Evolutionary conservation across 2,888 invertebrate species (phyloP).

Genomic region (Sinohyriopsis cumingii): DNA sequence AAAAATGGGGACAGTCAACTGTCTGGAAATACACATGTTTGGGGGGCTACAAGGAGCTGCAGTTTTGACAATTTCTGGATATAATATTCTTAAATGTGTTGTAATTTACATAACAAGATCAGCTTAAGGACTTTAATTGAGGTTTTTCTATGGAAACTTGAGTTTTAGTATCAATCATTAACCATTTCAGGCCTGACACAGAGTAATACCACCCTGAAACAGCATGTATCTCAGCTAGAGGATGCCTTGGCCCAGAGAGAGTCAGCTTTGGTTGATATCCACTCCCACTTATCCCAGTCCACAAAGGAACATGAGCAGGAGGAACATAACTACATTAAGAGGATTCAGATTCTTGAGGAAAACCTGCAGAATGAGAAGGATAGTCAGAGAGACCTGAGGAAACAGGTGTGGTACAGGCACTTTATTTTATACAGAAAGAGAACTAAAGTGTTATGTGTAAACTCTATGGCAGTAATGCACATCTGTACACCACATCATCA

Average conservation of each 20-base stretch:
- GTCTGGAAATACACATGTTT: too few species aligned
- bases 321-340: conserved; percentile 45
- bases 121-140: too few species aligned
- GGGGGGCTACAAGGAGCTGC: too few species aligned
- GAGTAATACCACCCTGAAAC: conserved; percentile 66
- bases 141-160: not conserved
- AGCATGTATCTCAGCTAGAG: conserved; percentile 68
- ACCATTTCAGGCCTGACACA: conserved; percentile 63
- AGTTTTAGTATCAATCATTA: not conserved
- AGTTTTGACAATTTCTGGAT: too few species aligned
- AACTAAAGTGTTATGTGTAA: too few species aligned
- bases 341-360: conserved; percentile 61
- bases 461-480: too few species aligned
- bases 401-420: conserved; percentile 58
- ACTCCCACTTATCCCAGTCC: conserved; percentile 56
- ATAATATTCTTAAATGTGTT: too few species aligned
- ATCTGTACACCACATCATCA: too few species aligned
- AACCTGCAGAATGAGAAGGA: conserved; percentile 66
- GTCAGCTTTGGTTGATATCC: conserved; percentile 64
- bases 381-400: conserved; percentile 65
- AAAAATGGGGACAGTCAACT: too few species aligned
- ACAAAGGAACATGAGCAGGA: conserved; percentile 54
- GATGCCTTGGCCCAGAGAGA: conserved; percentile 67
- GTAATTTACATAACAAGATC: too few species aligned
- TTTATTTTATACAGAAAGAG: too few species aligned